Conservation (phyloP, 2,797 vertebrate species). For the Balearica regulorum region DNA sequence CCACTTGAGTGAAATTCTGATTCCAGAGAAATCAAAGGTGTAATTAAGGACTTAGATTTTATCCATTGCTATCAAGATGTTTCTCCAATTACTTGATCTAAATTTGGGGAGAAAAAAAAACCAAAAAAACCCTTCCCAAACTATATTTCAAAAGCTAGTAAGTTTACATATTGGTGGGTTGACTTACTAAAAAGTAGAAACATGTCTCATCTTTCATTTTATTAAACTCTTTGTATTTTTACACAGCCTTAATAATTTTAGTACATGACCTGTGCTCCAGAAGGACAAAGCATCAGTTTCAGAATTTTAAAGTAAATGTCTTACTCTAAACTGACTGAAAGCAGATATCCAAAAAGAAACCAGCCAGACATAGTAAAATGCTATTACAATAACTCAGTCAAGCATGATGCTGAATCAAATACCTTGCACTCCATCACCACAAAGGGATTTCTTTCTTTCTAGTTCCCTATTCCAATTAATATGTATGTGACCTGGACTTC, state of each 20-base stretch:
- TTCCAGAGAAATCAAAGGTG: neutral
- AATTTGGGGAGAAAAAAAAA: neutral
- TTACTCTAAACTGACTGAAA: neutral
- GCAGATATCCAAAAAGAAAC: neutral
- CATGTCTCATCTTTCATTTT: neutral
- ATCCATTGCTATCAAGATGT: neutral
- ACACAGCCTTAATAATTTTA: neutral
- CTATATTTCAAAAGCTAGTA: neutral
- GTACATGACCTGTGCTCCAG: neutral
- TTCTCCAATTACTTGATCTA: neutral
- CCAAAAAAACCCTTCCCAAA: neutral
- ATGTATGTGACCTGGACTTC: neutral
- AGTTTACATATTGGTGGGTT: neutral
- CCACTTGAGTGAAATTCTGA: neutral
- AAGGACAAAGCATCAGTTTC: neutral
- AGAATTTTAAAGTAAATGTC: neutral
- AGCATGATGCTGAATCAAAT: conserved; percentile 10
- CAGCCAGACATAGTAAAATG: conserved; percentile 8
- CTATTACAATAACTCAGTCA: neutral
- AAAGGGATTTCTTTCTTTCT: conserved; percentile 23
- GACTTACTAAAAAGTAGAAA: neutral
- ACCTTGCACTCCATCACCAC: neutral
- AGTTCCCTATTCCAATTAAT: neutral
- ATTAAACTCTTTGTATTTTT: neutral
- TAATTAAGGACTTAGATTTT: neutral